Evolutionary conservation across 2,888 invertebrate species (phyloP).

Genomic region (Silvanus unidentatus): DNA sequence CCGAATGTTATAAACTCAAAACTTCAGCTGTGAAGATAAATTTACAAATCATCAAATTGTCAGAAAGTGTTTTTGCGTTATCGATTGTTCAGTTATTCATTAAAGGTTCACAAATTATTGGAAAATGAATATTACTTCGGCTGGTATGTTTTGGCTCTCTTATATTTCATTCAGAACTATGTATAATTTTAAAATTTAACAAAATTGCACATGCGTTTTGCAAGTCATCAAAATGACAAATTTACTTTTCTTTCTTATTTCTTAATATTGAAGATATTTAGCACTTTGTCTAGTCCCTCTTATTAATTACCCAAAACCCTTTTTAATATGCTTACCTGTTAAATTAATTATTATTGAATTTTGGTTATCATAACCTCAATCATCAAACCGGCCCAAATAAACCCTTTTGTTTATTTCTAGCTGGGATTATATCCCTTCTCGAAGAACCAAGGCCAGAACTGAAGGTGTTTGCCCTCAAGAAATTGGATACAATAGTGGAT

Average conservation of each 20-base stretch:
- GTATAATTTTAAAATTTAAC: conserved; percentile 17
- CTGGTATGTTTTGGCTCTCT: conserved; percentile 34
- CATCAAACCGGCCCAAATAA: conserved; percentile 9
- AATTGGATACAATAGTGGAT: conserved; percentile 89
- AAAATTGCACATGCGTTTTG: conserved; percentile 30
- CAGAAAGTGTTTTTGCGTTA: too few species aligned
- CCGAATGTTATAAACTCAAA: too few species aligned
- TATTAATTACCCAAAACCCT: too few species aligned
- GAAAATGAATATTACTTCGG: conserved; percentile 54
- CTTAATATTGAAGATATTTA: not conserved
- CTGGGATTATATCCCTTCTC: conserved; percentile 91
- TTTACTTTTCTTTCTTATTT: conserved; percentile 6
- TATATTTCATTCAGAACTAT: conserved; percentile 6
- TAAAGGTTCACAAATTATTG: not conserved
- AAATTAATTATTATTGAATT: too few species aligned
- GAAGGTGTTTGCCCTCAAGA: conserved; percentile 88
- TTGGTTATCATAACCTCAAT: conserved; percentile 25
- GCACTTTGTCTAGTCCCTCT: too few species aligned
- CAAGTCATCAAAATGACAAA: conserved; percentile 32
- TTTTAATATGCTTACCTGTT: too few species aligned
- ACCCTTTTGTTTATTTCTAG: conserved; percentile 43
- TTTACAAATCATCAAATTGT: too few species aligned
- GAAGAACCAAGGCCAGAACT: conserved; percentile 92
- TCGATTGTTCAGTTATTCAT: too few species aligned
- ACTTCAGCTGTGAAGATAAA: too few species aligned